Evolutionary conservation across 2,113 vertebrate genomes (phyloP).

Genomic region (Varanus salvator): DNA sequence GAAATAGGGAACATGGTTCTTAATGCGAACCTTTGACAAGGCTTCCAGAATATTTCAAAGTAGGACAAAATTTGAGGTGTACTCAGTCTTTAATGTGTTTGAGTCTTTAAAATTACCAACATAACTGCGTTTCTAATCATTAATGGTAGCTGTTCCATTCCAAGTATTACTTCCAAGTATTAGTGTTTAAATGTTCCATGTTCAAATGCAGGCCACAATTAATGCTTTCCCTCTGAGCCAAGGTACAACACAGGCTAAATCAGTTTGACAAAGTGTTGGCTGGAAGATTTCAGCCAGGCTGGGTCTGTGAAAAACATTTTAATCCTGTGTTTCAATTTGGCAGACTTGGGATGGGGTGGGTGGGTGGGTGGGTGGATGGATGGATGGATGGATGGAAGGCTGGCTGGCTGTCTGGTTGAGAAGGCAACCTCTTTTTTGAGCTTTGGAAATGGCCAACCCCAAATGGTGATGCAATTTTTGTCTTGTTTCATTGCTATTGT

Average conservation of each 20-base stretch:
- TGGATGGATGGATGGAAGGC: too few species aligned
- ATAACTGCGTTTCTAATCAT: too few species aligned
- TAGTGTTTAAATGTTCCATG: not conserved
- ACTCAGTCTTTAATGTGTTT: not conserved
- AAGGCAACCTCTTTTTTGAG: conserved; percentile 27
- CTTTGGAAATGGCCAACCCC: conserved; percentile 30
- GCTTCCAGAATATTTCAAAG: not conserved
- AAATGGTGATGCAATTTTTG: conserved; percentile 43
- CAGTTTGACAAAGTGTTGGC: conserved; percentile 59
- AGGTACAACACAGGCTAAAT: conserved; percentile 50
- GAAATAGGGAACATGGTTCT: too few species aligned
- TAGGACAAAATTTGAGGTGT: not conserved
- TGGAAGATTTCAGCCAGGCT: conserved; percentile 34
- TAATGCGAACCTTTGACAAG: not conserved
- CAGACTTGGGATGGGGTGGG: not conserved
- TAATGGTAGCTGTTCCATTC: too few species aligned
- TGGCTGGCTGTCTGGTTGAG: conserved; percentile 42
- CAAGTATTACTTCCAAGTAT: conserved; percentile 17
- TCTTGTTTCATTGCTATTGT: conserved; percentile 32
- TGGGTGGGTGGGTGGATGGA: too few species aligned
- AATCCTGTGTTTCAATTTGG: conserved; percentile 58
- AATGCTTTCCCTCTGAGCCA: conserved; percentile 48
- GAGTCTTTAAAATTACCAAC: not conserved
- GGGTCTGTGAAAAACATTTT: conserved; percentile 58
- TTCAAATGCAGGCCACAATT: conserved; percentile 20